These are phyloP conservation scores for Rhinoptilus africanus DNA, from an alignment of 2,113 vertebrate genomes.

Conservation along the genomic window DNA sequence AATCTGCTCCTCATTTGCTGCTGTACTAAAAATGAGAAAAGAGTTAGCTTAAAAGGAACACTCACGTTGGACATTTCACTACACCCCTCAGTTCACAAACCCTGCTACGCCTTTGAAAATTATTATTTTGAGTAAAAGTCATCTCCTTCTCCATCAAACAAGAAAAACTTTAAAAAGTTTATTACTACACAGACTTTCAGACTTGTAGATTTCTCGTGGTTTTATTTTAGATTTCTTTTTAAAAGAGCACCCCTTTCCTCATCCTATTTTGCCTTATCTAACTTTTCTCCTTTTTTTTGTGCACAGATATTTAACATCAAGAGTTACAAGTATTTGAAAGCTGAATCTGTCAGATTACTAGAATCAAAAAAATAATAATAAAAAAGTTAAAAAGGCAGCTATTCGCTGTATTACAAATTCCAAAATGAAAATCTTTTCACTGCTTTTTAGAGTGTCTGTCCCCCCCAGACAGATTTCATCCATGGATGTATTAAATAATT, in stretches of 20 bases:
- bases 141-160: background rate
- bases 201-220: background rate
- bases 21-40: background rate
- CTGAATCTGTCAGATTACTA: background rate
- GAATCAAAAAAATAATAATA: background rate
- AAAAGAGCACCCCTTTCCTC: background rate
- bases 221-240: background rate
- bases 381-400: background rate
- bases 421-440: background rate
- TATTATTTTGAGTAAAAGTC: background rate
- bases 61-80: background rate
- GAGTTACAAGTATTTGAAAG: background rate
- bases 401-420: background rate
- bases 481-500: background rate
- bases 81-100: background rate
- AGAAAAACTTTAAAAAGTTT: background rate
- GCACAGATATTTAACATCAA: background rate
- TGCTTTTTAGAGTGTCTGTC: background rate
- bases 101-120: background rate
- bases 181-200: background rate
- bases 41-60: background rate
- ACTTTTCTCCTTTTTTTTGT: background rate
- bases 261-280: background rate
- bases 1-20: conserved; percentile 54
- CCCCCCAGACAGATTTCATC: background rate